Conservation (phyloP, 1,140 invertebrate genomes). For the Leguminivora glycinivorella region DNA sequence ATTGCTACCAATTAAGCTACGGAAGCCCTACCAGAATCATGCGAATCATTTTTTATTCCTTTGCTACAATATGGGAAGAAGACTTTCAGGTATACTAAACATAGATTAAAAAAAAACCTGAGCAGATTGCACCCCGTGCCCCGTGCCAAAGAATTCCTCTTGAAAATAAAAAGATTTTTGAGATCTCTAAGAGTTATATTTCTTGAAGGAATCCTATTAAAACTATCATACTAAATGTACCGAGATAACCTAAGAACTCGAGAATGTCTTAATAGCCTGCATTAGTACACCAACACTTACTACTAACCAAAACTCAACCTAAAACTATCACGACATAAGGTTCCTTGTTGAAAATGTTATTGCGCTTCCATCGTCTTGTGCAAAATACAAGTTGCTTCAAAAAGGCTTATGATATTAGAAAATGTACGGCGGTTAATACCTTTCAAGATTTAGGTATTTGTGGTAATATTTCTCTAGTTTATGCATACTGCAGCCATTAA, state of each 20-base stretch:
- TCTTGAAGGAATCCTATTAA: neutral
- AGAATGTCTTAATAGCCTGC: neutral
- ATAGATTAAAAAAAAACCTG: too few relatives aligned
- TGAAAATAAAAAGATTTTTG: too few relatives aligned
- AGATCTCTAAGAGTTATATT: neutral
- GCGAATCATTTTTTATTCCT: too few relatives aligned
- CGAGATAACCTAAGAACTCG: slow-evolving; percentile 9
- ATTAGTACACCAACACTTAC: neutral
- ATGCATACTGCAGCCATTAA: neutral
- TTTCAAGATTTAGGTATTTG: neutral
- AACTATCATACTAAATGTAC: neutral
- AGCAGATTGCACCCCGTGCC: too few relatives aligned
- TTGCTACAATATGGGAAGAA: too few relatives aligned
- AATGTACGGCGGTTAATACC: neutral
- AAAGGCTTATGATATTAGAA: neutral
- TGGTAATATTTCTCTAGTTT: neutral
- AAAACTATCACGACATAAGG: neutral
- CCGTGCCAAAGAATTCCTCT: too few relatives aligned
- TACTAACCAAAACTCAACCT: neutral
- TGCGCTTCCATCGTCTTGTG: neutral
- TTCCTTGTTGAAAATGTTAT: neutral
- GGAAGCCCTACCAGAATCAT: too few relatives aligned
- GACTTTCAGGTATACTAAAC: too few relatives aligned
- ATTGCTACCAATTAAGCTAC: too few relatives aligned
- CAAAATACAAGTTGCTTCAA: neutral